Evolutionary conservation across 2,113 vertebrate genomes (phyloP).

Genomic region (Dasypus novemcinctus): DNA sequence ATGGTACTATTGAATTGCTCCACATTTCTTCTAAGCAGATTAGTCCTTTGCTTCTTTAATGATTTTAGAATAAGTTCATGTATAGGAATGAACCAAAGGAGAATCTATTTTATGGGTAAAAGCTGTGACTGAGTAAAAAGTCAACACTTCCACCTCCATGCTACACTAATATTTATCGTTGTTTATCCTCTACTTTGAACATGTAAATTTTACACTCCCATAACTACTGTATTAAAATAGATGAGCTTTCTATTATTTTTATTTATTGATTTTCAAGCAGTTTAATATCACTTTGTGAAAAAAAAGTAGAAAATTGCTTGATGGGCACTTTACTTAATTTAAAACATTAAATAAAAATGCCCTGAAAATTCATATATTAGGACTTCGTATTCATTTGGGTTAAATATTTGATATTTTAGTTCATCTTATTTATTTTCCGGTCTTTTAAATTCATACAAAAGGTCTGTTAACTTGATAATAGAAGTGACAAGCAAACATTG

Average conservation of each 20-base stretch:
- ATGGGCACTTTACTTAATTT: conserved; percentile 58
- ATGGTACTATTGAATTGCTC: background rate
- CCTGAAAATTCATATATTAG: conserved; percentile 55
- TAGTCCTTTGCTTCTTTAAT: conserved; percentile 46
- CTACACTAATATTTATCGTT: conserved; percentile 68
- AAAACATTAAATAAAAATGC: conserved; percentile 73
- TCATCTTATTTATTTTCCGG: conserved; percentile 55
- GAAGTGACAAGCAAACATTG: background rate
- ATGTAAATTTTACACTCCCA: conserved; percentile 52
- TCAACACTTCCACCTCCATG: conserved; percentile 51
- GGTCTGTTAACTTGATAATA: conserved; percentile 31
- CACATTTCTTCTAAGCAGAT: conserved; percentile 8
- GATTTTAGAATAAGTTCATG: conserved; percentile 21
- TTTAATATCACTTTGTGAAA: conserved; percentile 63
- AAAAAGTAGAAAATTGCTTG: conserved; percentile 52
- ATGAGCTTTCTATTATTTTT: conserved; percentile 59
- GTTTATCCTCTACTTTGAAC: conserved; percentile 53
- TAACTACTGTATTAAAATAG: conserved; percentile 48
- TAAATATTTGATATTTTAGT: conserved; percentile 56
- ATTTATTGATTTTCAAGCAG: conserved; percentile 61
- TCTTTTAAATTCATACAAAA: conserved; percentile 30
- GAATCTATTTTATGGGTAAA: conserved; percentile 59
- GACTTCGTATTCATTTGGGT: conserved; percentile 45
- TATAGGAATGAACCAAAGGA: conserved; percentile 57
- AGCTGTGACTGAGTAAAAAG: conserved; percentile 70